These are phyloP conservation scores for Dolichoris vasculosae DNA, from an alignment of 1,140 invertebrate genomes.

Conservation along the genomic window DNA sequence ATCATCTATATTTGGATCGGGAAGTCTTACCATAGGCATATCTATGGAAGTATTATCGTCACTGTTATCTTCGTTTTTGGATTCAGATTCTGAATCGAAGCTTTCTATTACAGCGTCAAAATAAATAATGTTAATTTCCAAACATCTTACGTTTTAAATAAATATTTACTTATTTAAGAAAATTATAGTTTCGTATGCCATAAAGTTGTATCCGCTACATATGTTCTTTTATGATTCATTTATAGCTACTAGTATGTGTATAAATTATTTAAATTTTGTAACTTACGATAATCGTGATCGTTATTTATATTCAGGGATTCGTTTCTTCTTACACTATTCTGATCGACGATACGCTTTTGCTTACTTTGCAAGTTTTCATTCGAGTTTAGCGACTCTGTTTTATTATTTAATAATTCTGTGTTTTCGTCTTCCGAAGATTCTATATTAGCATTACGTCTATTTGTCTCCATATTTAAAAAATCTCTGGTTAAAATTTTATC, in stretches of 20 bases:
- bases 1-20: conserved; percentile 75
- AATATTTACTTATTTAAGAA: too few species aligned
- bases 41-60: neutral
- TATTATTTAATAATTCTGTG: neutral
- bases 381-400: neutral
- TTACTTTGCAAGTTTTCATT: neutral
- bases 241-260: neutral
- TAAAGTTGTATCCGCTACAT: too few species aligned
- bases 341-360: neutral
- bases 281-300: neutral
- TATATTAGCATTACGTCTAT: neutral
- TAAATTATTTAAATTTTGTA: neutral
- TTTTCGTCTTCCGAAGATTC: neutral
- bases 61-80: conserved; percentile 57
- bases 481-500: conserved; percentile 1
- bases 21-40: conserved; percentile 42
- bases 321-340: neutral
- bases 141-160: too few species aligned
- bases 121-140: conserved; percentile 10
- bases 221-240: neutral
- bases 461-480: conserved; percentile 20
- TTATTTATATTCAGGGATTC: neutral
- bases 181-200: too few species aligned
- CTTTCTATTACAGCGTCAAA: conserved; percentile 57
- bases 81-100: conserved; percentile 60